phyloP scores from a whole-genome alignment of 2,113 vertebrate species.

The Crotophaga sulcirostris region DNA sequence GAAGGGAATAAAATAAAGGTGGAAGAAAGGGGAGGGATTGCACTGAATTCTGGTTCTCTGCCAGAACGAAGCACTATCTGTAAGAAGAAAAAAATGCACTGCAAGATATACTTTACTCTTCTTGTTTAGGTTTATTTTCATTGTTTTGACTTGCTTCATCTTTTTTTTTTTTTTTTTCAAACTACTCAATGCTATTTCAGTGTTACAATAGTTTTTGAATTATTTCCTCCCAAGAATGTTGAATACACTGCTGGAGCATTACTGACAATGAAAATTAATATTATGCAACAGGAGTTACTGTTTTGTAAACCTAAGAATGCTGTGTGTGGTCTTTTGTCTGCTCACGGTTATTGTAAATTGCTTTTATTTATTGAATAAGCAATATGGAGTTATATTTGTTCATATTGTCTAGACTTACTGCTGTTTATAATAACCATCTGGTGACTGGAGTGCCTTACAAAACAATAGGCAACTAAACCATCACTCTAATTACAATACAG shows the following conservation, averaged over 20 bases:
- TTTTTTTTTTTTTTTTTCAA: background rate
- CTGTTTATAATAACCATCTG: slow-evolving; percentile 18
- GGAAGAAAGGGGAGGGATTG: background rate
- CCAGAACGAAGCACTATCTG: background rate
- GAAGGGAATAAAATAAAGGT: background rate
- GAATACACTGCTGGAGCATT: background rate
- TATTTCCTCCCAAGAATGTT: background rate
- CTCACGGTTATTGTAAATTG: background rate
- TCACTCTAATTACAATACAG: background rate
- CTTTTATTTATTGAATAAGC: slow-evolving; percentile 58
- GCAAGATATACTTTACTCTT: background rate
- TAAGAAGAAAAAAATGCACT: background rate
- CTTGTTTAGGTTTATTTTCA: background rate
- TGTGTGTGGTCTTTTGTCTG: slow-evolving; percentile 19
- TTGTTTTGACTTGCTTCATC: background rate
- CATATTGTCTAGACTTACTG: background rate
- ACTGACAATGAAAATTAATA: background rate
- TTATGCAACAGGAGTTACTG: background rate
- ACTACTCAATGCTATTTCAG: background rate
- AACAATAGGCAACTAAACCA: background rate
- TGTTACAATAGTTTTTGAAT: background rate
- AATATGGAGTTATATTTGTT: background rate
- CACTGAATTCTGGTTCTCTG: background rate
- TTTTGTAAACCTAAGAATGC: background rate
- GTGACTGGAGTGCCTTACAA: slow-evolving; percentile 21